These are phyloP conservation scores for Mesodorylaimus sp. DNA, from an alignment of 2,888 invertebrate species.

Conservation along the genomic window DNA sequence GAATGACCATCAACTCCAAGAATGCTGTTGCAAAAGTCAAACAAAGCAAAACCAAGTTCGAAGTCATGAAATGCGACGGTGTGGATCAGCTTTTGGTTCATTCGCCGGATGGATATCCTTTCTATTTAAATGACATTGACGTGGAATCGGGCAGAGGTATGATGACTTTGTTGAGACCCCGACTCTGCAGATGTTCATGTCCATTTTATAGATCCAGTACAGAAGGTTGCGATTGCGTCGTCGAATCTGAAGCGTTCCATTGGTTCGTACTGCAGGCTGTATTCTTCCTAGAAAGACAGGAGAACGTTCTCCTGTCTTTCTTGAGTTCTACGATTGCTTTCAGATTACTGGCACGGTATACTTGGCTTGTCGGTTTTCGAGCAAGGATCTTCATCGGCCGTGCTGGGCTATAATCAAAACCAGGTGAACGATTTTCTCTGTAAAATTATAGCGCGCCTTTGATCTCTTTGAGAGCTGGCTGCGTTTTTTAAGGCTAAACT, in stretches of 20 bases:
- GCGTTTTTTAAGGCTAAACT: background rate
- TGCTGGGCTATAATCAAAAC: too few species aligned
- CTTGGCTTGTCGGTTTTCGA: constrained; percentile 53
- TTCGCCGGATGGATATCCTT: background rate
- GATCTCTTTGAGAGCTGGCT: too few species aligned
- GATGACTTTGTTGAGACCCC: constrained; percentile 28
- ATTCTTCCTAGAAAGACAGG: too few species aligned
- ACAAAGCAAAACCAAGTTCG: background rate
- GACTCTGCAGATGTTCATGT: constrained; percentile 81
- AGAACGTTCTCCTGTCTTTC: too few species aligned
- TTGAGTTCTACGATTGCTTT: constrained; percentile 12
- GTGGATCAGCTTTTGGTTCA: background rate
- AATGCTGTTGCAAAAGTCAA: background rate
- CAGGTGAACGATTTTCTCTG: too few species aligned
- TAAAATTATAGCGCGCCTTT: too few species aligned
- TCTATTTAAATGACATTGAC: too few species aligned
- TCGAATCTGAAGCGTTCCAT: constrained; percentile 55
- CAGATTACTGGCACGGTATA: constrained; percentile 61
- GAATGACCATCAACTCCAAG: constrained; percentile 29
- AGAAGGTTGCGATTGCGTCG: constrained; percentile 55
- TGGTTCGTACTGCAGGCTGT: constrained; percentile 30
- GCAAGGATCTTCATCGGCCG: constrained; percentile 28
- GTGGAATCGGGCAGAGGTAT: too few species aligned
- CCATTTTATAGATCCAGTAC: constrained; percentile 54
- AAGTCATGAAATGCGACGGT: background rate